phyloP scores from a whole-genome alignment of 2,113 vertebrate species.

The Glaucomys volans region DNA sequence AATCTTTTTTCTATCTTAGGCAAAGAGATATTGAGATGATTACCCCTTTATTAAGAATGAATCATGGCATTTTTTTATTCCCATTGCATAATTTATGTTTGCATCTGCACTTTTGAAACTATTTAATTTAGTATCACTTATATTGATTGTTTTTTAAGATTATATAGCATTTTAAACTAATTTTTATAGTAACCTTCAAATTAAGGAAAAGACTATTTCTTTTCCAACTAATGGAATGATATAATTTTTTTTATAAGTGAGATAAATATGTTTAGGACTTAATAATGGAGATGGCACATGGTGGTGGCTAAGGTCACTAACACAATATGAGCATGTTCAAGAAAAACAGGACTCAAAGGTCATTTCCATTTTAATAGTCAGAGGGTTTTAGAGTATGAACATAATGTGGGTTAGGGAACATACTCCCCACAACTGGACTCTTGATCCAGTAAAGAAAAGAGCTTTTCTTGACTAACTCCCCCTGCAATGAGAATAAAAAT shows the following conservation, averaged over 20 bases:
- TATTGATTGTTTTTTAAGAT: slow-evolving; percentile 18
- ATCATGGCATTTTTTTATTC: neutral
- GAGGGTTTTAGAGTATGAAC: neutral
- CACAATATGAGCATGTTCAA: neutral
- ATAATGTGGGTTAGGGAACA: neutral
- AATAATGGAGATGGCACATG: neutral
- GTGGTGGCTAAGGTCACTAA: neutral
- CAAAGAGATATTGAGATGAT: neutral
- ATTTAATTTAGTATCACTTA: neutral
- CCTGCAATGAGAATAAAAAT: neutral
- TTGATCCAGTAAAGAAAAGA: neutral
- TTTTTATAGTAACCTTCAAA: neutral
- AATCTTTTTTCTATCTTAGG: neutral
- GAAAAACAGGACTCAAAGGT: neutral
- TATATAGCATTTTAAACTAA: slow-evolving; percentile 27
- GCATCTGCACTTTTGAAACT: neutral
- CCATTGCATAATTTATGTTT: slow-evolving; percentile 44
- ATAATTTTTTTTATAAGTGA: neutral
- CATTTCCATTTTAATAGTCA: neutral
- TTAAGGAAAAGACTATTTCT: neutral
- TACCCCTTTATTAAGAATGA: slow-evolving; percentile 26
- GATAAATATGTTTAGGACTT: neutral
- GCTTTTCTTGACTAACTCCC: neutral
- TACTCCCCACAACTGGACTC: neutral
- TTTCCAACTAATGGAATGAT: neutral